Percentiles rank a stretch among this genome's conserved stretches.
Evolutionary conservation across 2,113 vertebrate species (phyloP).

Genomic region (Zosterops hypoxanthus): DNA sequence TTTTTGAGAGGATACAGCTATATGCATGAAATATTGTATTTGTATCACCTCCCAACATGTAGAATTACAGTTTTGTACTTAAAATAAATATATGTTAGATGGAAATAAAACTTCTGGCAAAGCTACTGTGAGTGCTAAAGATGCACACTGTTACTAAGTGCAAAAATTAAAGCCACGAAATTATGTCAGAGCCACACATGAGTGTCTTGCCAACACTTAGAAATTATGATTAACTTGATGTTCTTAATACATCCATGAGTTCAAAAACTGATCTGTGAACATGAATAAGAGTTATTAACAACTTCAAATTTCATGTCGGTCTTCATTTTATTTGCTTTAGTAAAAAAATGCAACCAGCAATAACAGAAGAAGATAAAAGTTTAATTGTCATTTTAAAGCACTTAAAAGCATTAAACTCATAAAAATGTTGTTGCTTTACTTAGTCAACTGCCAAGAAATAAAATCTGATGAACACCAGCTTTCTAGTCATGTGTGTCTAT

Average conservation of each 20-base stretch:
- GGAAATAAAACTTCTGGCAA: background rate
- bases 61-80: background rate
- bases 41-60: background rate
- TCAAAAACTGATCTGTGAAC: background rate
- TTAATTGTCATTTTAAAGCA: background rate
- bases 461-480: background rate
- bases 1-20: background rate
- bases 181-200: background rate
- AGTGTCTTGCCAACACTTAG: background rate
- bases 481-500: background rate
- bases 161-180: background rate
- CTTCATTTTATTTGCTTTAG: background rate
- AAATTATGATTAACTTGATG: background rate
- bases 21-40: background rate
- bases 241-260: background rate
- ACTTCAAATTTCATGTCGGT: background rate
- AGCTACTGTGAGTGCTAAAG: background rate
- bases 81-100: background rate
- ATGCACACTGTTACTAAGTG: background rate
- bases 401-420: background rate
- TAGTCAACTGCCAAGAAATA: background rate
- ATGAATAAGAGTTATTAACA: background rate
- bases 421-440: background rate
- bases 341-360: background rate
- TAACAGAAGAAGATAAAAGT: background rate